Base-by-base conservation (phyloP, 2,797 vertebrate species). In the Eurystomus glaucurus region DNA sequence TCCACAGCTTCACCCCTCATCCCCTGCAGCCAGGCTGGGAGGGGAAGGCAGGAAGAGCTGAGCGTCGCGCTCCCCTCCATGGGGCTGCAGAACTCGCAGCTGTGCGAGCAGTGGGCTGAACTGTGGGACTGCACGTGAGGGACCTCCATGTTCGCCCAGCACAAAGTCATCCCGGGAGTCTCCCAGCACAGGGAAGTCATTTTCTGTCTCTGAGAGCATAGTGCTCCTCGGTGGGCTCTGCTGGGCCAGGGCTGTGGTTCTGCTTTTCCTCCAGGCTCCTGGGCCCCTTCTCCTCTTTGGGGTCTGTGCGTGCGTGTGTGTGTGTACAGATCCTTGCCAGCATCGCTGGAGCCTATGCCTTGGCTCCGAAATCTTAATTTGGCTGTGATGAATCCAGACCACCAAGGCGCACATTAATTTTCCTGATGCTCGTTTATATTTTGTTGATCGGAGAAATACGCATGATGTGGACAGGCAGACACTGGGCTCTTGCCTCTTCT, bases 341-440 rank as follows among this genome's bases (percentile, higher is more conserved):
- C 93, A 76, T 72, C 91, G 90, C 96, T 68, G 77, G 54, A 97
- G 94, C 33, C 90, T 62, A 1, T 92, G 93, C 97, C 89, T 97
- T 97, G 96, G 94, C 96, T 97, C 82, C 4, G 52, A 94, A 85
- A 96, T 94, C 92, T 94, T 88, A 86, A 89, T 95, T 96, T 92
- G 94, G 85, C 97, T 97, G 93, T 96, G 97, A 97, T 93, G 97
- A 98, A 94, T 94, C 88, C 88, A 92, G 98, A 98, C 98, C 98
- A 98, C 98, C 98, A 69, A 88, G 98, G 91, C 89, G 14, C 97
- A 96, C 98, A 95, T 97, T 97, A 96, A 97, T 98, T 98, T 98
- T 97, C 97, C 97, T 57, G 94, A 85, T 97, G 97, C 97, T 98
- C 97, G 91, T 98, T 98, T 98, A 97, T 97, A 97, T 97, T 98